A percentile compares a stretch with the other conserved stretches of the same genome.
Evolutionary conservation across 2,797 vertebrate genomes (phyloP).

Genomic region (Clarias platycephalus): DNA sequence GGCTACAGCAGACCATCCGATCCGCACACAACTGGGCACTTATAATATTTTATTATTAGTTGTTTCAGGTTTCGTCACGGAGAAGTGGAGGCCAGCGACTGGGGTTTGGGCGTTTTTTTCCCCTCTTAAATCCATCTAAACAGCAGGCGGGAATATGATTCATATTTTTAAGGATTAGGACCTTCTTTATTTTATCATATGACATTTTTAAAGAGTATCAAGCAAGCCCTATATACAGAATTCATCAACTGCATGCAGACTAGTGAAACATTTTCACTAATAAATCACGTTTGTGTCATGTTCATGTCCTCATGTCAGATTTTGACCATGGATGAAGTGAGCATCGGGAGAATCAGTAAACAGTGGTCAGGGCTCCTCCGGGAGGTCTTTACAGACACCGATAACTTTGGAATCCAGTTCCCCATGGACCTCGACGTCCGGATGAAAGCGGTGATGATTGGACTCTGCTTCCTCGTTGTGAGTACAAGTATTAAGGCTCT

Average conservation of each 20-base stretch:
- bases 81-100: no score
- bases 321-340: conserved; percentile 86
- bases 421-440: conserved; percentile 92
- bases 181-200: neutral
- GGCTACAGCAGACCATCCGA: no score
- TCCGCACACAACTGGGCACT: no score
- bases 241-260: neutral
- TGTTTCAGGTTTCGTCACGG: no score
- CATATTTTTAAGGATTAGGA: neutral
- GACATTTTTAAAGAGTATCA: neutral
- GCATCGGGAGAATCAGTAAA: conserved; percentile 95
- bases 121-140: neutral
- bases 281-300: neutral
- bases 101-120: no score
- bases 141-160: neutral
- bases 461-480: conserved; percentile 95
- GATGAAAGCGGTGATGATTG: conserved; percentile 94
- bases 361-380: conserved; percentile 96
- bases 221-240: neutral
- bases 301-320: conserved; percentile 70
- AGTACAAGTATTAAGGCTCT: conserved; percentile 65
- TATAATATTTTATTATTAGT: no score
- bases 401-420: conserved; percentile 96
- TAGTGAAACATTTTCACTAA: neutral
- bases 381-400: conserved; percentile 87